Evolutionary conservation across 2,888 invertebrate genomes (phyloP).

Genomic region (Hipparchia sbordonii): DNA sequence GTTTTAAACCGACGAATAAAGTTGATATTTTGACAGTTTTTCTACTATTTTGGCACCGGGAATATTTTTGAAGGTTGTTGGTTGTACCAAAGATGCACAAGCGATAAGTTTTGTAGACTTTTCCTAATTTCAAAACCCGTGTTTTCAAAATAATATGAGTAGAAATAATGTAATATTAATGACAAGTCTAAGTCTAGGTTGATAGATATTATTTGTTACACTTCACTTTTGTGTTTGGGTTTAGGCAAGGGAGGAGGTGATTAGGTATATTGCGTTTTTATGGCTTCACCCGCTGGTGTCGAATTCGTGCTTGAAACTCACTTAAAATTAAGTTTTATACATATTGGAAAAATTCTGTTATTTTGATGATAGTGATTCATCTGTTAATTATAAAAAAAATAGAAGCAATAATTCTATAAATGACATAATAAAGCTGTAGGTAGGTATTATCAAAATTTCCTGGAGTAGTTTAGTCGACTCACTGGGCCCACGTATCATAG

Average conservation of each 20-base stretch:
- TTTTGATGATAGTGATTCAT: neutral
- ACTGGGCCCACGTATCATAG: slow-evolving; percentile 14
- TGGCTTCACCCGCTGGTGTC: slow-evolving; percentile 55
- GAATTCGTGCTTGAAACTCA: slow-evolving; percentile 52
- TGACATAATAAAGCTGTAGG: no score
- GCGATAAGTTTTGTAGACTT: no score
- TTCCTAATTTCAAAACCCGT: no score
- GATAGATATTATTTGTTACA: slow-evolving; percentile 2
- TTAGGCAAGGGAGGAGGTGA: slow-evolving; percentile 30
- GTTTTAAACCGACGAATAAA: no score
- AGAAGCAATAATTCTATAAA: no score
- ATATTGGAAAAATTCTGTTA: neutral
- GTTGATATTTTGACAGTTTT: no score
- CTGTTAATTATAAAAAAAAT: neutral
- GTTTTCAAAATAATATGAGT: no score
- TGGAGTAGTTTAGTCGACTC: slow-evolving; percentile 17
- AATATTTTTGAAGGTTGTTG: no score
- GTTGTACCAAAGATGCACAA: no score
- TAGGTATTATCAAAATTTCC: slow-evolving; percentile 22
- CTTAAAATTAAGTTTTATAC: slow-evolving; percentile 24
- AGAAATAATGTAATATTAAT: no score
- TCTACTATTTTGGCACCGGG: no score
- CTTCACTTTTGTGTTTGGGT: neutral
- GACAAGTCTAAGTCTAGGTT: neutral
- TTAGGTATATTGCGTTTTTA: slow-evolving; percentile 59